Percentiles rank a stretch among this genome's conserved stretches.
Evolutionary conservation across 2,888 invertebrate species (phyloP).

Genomic region (Parochlus steinenii): DNA sequence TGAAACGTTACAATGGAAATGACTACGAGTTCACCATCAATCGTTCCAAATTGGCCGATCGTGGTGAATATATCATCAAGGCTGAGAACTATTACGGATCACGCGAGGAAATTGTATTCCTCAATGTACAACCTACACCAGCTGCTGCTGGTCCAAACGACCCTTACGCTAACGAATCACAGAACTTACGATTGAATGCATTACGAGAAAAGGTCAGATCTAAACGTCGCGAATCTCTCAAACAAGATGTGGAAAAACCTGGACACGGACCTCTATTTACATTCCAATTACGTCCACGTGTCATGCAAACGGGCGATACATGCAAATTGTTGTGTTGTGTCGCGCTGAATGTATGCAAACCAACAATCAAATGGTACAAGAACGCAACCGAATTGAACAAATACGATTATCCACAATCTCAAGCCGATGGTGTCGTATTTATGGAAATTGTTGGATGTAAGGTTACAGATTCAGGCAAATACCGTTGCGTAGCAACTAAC

Average conservation of each 20-base stretch:
- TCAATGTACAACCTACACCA: conserved; percentile 72
- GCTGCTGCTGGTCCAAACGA: conserved; percentile 22
- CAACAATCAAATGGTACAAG: conserved; percentile 85
- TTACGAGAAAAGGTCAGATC: conserved; percentile 53
- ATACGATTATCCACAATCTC: conserved; percentile 78
- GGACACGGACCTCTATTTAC: conserved; percentile 75
- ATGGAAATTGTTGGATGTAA: conserved; percentile 92
- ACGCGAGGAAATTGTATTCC: conserved; percentile 89
- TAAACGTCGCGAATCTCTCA: conserved; percentile 72
- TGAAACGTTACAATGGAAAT: conserved; percentile 93
- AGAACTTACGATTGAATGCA: conserved; percentile 45
- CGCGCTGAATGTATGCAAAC: conserved; percentile 78
- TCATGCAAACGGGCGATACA: conserved; percentile 90
- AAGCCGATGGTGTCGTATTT: conserved; percentile 89
- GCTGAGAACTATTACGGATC: conserved; percentile 95
- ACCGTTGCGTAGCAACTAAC: conserved; percentile 87
- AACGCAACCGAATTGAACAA: conserved; percentile 82
- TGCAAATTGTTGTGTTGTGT: conserved; percentile 92
- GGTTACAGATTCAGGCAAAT: conserved; percentile 91
- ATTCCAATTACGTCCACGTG: conserved; percentile 94
- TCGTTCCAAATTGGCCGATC: conserved; percentile 84
- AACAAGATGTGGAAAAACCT: conserved; percentile 20
- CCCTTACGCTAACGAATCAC: conserved; percentile 42
- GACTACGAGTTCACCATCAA: conserved; percentile 97
- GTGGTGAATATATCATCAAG: conserved; percentile 92